Percentiles rank a stretch among this genome's conserved stretches.
Evolutionary conservation across 2,888 invertebrate species (phyloP).

Genomic region (Hyles lineata): DNA sequence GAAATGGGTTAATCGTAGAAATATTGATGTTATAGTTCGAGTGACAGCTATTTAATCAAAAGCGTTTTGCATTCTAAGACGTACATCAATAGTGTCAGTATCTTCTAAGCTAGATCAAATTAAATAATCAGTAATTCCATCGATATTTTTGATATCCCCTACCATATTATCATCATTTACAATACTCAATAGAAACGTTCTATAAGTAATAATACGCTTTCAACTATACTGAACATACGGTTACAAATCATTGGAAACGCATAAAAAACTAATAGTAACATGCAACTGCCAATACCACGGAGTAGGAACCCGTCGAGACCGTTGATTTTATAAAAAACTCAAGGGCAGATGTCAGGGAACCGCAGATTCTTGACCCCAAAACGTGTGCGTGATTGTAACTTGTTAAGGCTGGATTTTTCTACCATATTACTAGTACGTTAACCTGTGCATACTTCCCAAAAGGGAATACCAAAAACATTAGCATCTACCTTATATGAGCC

Average conservation of each 20-base stretch:
- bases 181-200: conserved; percentile 2
- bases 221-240: neutral
- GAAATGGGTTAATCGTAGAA: conserved; percentile 21
- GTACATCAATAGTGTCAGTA: neutral
- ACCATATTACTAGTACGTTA: conserved; percentile 53
- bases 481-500: neutral
- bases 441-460: conserved; percentile 43
- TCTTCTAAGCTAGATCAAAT: neutral
- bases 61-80: neutral
- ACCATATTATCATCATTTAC: neutral
- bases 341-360: conserved; percentile 77
- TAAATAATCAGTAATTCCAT: neutral
- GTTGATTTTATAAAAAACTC: conserved; percentile 71
- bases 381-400: conserved; percentile 51
- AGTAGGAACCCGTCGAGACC: conserved; percentile 42
- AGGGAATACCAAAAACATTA: conserved; percentile 27
- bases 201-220: neutral
- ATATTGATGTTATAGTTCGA: neutral
- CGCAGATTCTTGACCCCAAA: conserved; percentile 77
- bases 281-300: conserved; percentile 8
- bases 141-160: neutral
- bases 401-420: conserved; percentile 48
- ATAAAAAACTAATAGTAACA: conserved; percentile 1
- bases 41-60: neutral
- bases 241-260: neutral